These are phyloP conservation scores for Muscicapa striata DNA, from an alignment of 2,797 vertebrate genomes.

Conservation along the genomic window DNA sequence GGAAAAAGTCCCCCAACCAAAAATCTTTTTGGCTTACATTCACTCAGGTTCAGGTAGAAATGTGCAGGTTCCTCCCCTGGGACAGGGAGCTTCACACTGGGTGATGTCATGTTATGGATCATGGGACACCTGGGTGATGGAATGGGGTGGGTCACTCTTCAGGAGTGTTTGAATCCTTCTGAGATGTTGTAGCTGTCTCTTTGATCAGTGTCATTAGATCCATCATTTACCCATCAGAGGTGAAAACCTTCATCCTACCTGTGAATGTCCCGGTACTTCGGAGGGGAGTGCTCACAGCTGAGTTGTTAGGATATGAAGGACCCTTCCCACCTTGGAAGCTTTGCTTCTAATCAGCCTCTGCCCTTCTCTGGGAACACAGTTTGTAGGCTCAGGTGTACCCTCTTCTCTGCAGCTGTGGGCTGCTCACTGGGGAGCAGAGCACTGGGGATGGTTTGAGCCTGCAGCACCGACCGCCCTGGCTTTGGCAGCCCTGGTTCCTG, in stretches of 20 bases:
- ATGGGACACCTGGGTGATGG: not conserved
- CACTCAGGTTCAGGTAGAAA: not conserved
- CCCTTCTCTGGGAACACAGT: not conserved
- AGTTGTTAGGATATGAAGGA: not conserved
- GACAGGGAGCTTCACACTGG: not conserved
- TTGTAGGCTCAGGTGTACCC: not conserved
- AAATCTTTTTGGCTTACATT: not conserved
- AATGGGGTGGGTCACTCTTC: not conserved
- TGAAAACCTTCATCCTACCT: not conserved
- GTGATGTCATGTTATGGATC: not conserved
- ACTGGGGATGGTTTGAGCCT: accelerated
- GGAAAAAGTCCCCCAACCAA: not conserved
- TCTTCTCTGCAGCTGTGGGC: not conserved
- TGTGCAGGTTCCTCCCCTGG: not conserved
- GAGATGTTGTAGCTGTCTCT: not conserved
- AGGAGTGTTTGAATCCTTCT: not conserved
- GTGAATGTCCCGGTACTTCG: accelerated
- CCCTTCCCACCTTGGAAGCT: not conserved
- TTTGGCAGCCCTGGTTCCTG: not conserved
- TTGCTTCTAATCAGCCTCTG: not conserved
- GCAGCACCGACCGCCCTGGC: accelerated
- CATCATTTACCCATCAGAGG: not conserved
- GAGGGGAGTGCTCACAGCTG: not conserved
- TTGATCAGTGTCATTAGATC: not conserved
- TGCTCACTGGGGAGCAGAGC: not conserved